Conservation (phyloP, 2,113 vertebrate genomes). For the Heterotis niloticus region DNA sequence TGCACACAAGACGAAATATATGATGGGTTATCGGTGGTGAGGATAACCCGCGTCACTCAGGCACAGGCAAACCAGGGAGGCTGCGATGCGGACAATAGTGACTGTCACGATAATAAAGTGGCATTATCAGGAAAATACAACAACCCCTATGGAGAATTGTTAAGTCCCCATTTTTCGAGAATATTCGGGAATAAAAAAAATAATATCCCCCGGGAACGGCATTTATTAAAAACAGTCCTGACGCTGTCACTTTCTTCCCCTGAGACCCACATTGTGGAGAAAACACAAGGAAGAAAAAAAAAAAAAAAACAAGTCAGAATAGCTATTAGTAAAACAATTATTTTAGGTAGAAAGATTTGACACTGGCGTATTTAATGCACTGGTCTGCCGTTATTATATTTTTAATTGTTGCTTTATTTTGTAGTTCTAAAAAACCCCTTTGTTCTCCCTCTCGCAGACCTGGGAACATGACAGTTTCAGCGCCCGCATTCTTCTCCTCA, state of each 20-base stretch:
- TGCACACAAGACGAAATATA: too few relatives aligned
- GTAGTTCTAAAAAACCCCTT: not conserved
- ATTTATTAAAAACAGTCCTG: constrained; percentile 18
- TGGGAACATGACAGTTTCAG: not conserved
- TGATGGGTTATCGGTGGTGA: not conserved
- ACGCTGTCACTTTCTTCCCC: constrained; percentile 16
- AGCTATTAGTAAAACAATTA: constrained; percentile 8
- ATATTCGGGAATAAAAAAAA: not conserved
- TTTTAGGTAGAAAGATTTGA: constrained; percentile 4
- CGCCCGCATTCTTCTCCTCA: constrained; percentile 47
- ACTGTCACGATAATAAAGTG: not conserved
- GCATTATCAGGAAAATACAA: constrained; percentile 15
- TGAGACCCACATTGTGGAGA: not conserved
- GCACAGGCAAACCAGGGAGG: not conserved
- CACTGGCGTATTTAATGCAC: constrained; percentile 15
- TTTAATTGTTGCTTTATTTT: constrained; percentile 17
- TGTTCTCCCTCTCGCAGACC: constrained; percentile 21
- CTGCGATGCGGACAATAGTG: not conserved
- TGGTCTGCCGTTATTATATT: constrained; percentile 6
- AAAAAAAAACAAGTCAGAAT: not conserved
- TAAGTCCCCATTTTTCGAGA: not conserved
- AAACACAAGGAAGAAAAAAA: not conserved
- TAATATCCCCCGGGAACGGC: constrained; percentile 4
- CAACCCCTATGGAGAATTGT: not conserved
- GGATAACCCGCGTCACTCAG: not conserved